phyloP scores from a whole-genome alignment of 2,888 invertebrate genomes.

The Acholoe squamosa region DNA sequence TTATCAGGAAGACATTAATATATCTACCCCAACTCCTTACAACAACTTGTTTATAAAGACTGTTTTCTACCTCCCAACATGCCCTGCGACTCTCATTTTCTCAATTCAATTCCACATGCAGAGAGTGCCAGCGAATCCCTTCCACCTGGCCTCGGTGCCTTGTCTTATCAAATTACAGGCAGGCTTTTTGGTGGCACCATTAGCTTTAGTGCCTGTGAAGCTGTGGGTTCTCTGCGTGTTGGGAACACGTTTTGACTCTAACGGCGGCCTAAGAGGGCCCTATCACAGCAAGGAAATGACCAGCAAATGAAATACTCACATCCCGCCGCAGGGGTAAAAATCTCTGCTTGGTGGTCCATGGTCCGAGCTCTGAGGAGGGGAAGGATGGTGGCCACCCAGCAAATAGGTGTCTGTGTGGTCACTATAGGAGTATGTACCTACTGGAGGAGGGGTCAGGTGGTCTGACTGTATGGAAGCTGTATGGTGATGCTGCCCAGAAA shows the following conservation, averaged over 20 bases:
- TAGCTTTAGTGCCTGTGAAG: constrained; percentile 25
- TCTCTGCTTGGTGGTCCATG: neutral
- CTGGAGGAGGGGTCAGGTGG: too few species aligned
- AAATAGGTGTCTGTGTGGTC: neutral
- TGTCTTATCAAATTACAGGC: constrained; percentile 41
- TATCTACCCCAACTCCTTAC: too few species aligned
- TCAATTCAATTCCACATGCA: constrained; percentile 28
- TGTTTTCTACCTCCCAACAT: neutral
- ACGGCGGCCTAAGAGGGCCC: constrained; percentile 7
- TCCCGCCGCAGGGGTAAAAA: constrained; percentile 11
- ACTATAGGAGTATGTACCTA: neutral
- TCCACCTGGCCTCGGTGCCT: neutral
- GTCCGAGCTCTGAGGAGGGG: neutral
- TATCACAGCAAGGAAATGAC: constrained; percentile 15
- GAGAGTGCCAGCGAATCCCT: neutral
- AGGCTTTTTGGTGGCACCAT: constrained; percentile 22
- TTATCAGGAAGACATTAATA: too few species aligned
- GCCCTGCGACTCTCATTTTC: neutral
- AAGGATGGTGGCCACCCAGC: neutral
- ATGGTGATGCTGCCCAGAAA: too few species aligned
- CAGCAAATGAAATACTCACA: constrained; percentile 24
- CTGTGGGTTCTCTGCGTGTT: neutral
- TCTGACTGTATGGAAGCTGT: too few species aligned
- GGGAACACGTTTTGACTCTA: constrained; percentile 40
- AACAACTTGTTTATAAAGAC: neutral